phyloP scores from a whole-genome alignment of 2,888 invertebrate genomes.

The Abscondita cerata region DNA sequence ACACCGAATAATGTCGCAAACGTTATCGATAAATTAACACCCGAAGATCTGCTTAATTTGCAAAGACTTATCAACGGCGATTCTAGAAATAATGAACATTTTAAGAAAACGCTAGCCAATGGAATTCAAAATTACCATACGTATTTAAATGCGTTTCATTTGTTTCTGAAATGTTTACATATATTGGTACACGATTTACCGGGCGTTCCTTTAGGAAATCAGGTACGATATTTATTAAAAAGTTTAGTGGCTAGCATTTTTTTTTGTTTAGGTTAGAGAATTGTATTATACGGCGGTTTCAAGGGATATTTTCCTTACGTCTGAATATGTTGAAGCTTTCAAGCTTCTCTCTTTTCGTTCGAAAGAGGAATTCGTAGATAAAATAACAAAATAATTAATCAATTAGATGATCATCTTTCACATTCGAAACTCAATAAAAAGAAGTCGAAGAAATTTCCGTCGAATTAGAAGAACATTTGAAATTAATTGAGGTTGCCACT shows the following conservation, averaged over 20 bases:
- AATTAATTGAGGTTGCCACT: constrained; percentile 41
- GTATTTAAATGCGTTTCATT: constrained; percentile 73
- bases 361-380: constrained; percentile 72
- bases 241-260: background rate
- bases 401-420: constrained; percentile 39
- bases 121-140: constrained; percentile 69
- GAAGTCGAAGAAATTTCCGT: constrained; percentile 42
- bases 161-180: constrained; percentile 73
- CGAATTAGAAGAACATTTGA: constrained; percentile 42
- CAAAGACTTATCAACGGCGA: constrained; percentile 71
- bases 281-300: constrained; percentile 74
- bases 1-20: constrained; percentile 60
- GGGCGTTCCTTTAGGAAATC: constrained; percentile 78
- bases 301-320: constrained; percentile 65
- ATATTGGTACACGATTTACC: constrained; percentile 75
- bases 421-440: constrained; percentile 37
- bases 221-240: constrained; percentile 63
- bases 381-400: constrained; percentile 57
- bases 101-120: constrained; percentile 64
- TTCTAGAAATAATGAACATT: constrained; percentile 71
- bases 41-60: constrained; percentile 69
- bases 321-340: constrained; percentile 76
- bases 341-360: constrained; percentile 78
- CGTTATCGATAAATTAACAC: constrained; percentile 62
- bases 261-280: constrained; percentile 82